Evolutionary conservation across 2,797 vertebrate genomes (phyloP).

Genomic region (Graptemys geographica): DNA sequence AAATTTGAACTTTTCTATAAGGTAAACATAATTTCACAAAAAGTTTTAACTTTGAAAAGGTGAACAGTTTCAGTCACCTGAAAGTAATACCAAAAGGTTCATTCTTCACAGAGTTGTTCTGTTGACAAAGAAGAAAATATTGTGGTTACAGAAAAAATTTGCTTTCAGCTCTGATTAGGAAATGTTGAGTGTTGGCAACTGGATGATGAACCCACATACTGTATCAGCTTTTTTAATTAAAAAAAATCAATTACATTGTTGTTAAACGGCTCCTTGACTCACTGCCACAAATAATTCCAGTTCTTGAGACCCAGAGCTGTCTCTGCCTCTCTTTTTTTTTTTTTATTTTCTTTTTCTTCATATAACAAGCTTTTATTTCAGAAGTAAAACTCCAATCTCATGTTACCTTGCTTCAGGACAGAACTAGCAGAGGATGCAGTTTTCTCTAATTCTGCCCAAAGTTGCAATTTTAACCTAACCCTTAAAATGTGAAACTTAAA

Average conservation of each 20-base stretch:
- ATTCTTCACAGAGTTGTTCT: conserved; percentile 53
- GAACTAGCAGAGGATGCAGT: background rate
- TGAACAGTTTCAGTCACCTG: background rate
- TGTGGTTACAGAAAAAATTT: conserved; percentile 53
- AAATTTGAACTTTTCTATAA: background rate
- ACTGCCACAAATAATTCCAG: conserved; percentile 48
- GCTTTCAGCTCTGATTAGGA: conserved; percentile 65
- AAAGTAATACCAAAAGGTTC: background rate
- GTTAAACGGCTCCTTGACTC: conserved; percentile 41
- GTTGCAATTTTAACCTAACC: background rate
- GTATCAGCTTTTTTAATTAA: conserved; percentile 59
- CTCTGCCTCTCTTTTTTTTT: background rate
- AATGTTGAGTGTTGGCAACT: conserved; percentile 63
- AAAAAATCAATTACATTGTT: conserved; percentile 47
- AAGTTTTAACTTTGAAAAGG: background rate
- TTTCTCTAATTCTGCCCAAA: background rate
- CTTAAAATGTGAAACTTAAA: background rate
- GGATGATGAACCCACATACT: background rate
- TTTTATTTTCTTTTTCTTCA: background rate
- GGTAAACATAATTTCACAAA: background rate
- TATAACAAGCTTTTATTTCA: background rate
- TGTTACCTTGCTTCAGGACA: background rate
- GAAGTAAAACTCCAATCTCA: background rate
- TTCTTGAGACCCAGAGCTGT: background rate
- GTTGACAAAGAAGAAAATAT: conserved; percentile 52